These are phyloP conservation scores for Neoarius graeffei DNA, from an alignment of 2,113 vertebrate species.

Conservation along the genomic window DNA sequence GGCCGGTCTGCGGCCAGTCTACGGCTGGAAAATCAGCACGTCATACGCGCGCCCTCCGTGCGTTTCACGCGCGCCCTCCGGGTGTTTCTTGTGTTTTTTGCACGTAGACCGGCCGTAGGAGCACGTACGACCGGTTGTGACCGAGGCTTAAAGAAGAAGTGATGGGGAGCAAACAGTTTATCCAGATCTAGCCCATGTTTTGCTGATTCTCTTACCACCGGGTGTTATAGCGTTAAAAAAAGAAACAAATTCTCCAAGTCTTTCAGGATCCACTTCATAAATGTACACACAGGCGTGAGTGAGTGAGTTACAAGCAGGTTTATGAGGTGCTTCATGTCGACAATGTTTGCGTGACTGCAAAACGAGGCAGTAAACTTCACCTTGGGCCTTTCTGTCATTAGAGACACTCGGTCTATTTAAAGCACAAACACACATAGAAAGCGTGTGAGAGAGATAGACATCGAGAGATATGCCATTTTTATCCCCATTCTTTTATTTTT, in stretches of 20 bases:
- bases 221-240: neutral
- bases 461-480: conserved; percentile 12
- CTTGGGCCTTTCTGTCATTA: neutral
- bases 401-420: conserved; percentile 7
- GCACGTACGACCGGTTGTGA: too few relatives aligned
- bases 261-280: neutral
- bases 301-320: conserved; percentile 11
- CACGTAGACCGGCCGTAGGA: too few relatives aligned
- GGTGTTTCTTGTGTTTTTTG: too few relatives aligned
- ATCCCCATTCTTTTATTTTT: neutral
- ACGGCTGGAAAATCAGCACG: too few relatives aligned
- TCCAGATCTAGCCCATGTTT: neutral
- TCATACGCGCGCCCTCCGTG: too few relatives aligned
- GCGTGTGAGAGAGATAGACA: neutral
- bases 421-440: neutral
- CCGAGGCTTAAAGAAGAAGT: too few relatives aligned
- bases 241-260: neutral
- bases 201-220: neutral
- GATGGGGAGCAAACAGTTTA: neutral
- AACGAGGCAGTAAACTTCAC: conserved; percentile 2
- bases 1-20: too few relatives aligned
- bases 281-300: neutral
- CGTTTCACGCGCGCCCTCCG: too few relatives aligned
- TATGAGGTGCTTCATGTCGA: neutral
- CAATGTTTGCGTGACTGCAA: neutral